These are phyloP conservation scores for Talpa occidentalis DNA, from an alignment of 2,113 vertebrate genomes.

Conservation along the genomic window DNA sequence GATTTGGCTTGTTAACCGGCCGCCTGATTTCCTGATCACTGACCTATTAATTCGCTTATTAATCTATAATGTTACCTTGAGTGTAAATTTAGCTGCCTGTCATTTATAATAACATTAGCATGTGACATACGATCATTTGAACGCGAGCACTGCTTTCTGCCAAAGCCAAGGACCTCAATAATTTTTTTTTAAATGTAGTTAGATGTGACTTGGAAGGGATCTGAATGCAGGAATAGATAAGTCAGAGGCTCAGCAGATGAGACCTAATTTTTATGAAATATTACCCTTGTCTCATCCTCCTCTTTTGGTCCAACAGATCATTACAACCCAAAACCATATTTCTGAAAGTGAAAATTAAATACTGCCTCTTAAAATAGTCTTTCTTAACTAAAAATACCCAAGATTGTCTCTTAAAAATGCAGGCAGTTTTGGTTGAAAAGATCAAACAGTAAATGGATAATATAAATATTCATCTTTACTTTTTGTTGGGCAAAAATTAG, in stretches of 20 bases:
- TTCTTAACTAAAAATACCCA: slow-evolving; percentile 9
- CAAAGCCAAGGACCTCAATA: neutral
- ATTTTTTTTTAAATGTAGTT: slow-evolving; percentile 20
- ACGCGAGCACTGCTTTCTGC: slow-evolving; percentile 21
- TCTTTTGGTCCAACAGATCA: slow-evolving; percentile 47
- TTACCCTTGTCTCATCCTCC: slow-evolving; percentile 51
- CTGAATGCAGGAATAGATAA: slow-evolving; percentile 9
- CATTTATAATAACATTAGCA: neutral
- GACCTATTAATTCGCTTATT: slow-evolving; percentile 22
- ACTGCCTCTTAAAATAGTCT: slow-evolving; percentile 39
- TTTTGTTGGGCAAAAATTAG: neutral
- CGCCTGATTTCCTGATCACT: neutral
- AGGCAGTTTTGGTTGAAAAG: neutral
- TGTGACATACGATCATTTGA: neutral
- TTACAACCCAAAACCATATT: neutral
- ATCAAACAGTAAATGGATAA: neutral
- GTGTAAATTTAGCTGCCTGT: slow-evolving; percentile 42
- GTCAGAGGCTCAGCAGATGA: neutral
- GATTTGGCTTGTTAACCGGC: neutral
- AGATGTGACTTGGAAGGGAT: neutral
- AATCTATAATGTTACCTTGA: neutral
- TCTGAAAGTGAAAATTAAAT: slow-evolving; percentile 51
- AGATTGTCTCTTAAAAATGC: neutral
- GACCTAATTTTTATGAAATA: slow-evolving; percentile 76
- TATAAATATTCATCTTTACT: too few relatives aligned